Percentiles rank a stretch among this genome's conserved stretches.
Evolutionary conservation across 92 coral and sea anemone species (phyloP).

Genomic region (Phenganax stokvisi): DNA sequence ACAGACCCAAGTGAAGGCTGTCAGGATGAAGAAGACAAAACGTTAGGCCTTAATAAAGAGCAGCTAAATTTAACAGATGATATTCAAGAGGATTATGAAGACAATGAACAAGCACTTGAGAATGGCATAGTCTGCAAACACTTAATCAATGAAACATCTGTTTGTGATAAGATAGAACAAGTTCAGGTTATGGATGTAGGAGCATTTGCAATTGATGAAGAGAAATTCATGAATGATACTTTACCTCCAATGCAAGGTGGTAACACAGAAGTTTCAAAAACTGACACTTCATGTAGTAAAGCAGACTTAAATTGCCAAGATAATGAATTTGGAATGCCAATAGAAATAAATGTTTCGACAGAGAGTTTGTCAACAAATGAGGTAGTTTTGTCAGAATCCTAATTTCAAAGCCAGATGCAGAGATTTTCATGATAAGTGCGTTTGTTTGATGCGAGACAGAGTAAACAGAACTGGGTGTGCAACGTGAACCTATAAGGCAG

Average conservation of each 20-base stretch:
- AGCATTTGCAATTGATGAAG: not conserved
- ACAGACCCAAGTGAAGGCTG: no score
- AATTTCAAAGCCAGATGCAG: no score
- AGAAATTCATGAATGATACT: not conserved
- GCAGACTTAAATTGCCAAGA: not conserved
- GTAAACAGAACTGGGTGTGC: not conserved
- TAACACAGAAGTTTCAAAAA: not conserved
- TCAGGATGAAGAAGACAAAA: no score
- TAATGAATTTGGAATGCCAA: not conserved
- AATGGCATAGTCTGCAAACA: not conserved
- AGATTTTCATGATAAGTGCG: no score
- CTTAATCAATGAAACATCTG: not conserved
- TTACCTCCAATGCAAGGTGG: not conserved
- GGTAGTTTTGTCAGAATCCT: not conserved
- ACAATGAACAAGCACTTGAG: not conserved
- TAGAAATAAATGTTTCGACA: not conserved
- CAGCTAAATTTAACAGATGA: not conserved
- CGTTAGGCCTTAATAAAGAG: no score
- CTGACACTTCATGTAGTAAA: not conserved
- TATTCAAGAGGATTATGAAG: not conserved
- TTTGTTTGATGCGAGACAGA: no score
- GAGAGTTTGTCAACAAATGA: constrained; percentile 12
- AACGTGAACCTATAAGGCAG: not conserved
- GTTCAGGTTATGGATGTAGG: not conserved
- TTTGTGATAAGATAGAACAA: not conserved